These are phyloP conservation scores for Oeneis ivallda DNA, from an alignment of 2,888 invertebrate genomes.

Conservation along the genomic window DNA sequence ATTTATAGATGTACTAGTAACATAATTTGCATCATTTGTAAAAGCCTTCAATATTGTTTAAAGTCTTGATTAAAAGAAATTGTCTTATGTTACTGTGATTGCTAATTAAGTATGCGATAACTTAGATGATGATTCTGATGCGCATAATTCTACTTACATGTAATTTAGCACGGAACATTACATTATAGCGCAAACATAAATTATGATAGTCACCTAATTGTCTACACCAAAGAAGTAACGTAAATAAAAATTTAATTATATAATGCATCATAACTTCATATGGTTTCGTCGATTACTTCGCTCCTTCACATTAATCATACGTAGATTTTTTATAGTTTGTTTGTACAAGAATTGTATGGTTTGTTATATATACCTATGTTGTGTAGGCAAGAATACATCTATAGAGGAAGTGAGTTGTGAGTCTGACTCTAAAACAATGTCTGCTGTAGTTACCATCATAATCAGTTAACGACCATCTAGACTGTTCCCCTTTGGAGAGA, in stretches of 20 bases:
- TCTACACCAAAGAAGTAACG: conserved; percentile 16
- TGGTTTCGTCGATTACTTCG: conserved; percentile 4
- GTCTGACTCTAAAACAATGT: conserved; percentile 45
- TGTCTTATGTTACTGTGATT: not conserved
- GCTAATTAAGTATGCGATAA: not conserved
- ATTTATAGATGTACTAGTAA: no score
- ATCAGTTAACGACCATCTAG: conserved; percentile 70
- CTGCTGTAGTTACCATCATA: conserved; percentile 72
- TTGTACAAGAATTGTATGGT: not conserved
- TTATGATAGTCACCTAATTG: conserved; percentile 19
- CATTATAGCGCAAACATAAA: conserved; percentile 10
- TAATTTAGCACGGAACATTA: conserved; percentile 8
- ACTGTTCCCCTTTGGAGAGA: conserved; percentile 72
- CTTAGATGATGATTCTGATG: not conserved
- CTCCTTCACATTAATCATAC: conserved; percentile 5
- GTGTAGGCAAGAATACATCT: conserved; percentile 11
- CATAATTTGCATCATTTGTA: no score
- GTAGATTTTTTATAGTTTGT: not conserved
- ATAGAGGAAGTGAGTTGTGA: conserved; percentile 16
- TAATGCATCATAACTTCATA: conserved; percentile 15
- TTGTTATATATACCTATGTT: not conserved
- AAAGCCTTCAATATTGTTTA: not conserved
- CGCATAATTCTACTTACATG: not conserved
- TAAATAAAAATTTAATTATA: conserved; percentile 14
- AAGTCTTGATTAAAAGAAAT: not conserved